Conservation (phyloP, 2,113 vertebrate genomes). For the Nycticebus coucang region DNA sequence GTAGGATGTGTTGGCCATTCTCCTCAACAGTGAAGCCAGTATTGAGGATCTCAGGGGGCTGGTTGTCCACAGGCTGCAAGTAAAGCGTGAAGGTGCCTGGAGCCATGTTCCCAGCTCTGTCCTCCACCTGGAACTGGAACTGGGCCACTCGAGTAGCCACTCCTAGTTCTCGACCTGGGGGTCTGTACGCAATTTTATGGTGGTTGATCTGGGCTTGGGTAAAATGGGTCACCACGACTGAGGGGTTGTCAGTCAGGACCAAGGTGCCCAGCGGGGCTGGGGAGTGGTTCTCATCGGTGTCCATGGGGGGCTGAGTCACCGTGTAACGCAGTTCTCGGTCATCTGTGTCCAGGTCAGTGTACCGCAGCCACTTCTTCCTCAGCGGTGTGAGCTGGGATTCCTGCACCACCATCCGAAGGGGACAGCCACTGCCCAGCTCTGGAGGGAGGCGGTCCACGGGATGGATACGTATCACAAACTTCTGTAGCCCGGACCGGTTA, state of each 20-base stretch:
- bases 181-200: conserved; percentile 94
- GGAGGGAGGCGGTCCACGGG: conserved; percentile 95
- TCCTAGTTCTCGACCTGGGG: conserved; percentile 93
- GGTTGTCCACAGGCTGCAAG: conserved; percentile 95
- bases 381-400: conserved; percentile 94
- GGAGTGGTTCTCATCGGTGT: conserved; percentile 92
- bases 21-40: conserved; percentile 92
- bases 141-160: conserved; percentile 93
- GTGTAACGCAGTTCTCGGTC: conserved; percentile 94
- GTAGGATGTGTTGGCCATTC: conserved; percentile 89
- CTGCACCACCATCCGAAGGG: conserved; percentile 92
- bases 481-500: conserved; percentile 90
- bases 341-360: conserved; percentile 95
- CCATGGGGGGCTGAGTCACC: conserved; percentile 89
- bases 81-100: conserved; percentile 91
- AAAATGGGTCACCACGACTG: conserved; percentile 89
- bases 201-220: conserved; percentile 98
- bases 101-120: conserved; percentile 89
- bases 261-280: conserved; percentile 80
- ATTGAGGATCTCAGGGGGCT: conserved; percentile 95
- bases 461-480: conserved; percentile 91
- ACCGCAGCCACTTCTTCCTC: conserved; percentile 92
- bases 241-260: conserved; percentile 92
- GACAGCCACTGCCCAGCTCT: conserved; percentile 89
- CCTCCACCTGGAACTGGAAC: conserved; percentile 94